Conservation (phyloP, 2,888 invertebrate genomes). For the Plebejus anna region DNA sequence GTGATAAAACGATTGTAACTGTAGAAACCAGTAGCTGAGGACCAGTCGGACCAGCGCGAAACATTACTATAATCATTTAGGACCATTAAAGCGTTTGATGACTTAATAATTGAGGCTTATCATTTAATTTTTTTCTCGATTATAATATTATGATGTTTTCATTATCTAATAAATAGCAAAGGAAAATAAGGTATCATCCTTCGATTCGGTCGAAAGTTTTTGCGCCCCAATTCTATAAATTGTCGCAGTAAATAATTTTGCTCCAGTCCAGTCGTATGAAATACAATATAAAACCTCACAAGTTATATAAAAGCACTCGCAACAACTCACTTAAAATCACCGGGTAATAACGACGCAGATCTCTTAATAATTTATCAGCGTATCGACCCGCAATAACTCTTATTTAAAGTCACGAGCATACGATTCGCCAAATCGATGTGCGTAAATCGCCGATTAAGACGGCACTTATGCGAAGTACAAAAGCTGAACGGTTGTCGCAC, state of each 20-base stretch:
- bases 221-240: not conserved
- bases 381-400: constrained; percentile 32
- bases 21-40: constrained; percentile 19
- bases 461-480: constrained; percentile 61
- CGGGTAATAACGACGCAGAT: constrained; percentile 12
- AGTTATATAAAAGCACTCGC: not conserved
- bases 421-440: constrained; percentile 50
- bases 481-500: constrained; percentile 52
- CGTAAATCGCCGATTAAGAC: constrained; percentile 68
- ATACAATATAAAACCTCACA: not conserved
- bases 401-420: constrained; percentile 31
- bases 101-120: constrained; percentile 1
- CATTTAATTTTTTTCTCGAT: not conserved
- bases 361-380: constrained; percentile 28
- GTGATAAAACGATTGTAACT: constrained; percentile 26
- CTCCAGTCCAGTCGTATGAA: not conserved
- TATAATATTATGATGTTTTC: not conserved
- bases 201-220: not conserved
- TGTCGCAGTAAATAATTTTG: not conserved
- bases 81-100: constrained; percentile 1
- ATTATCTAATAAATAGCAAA: not conserved
- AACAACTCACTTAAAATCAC: constrained; percentile 26
- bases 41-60: not conserved
- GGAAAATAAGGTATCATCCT: not conserved
- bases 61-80: not conserved